Evolutionary conservation across 2,888 invertebrate species (phyloP), one percentile per base, ranked within the genome.

Genomic region (Agriotes lineatus): DNA sequence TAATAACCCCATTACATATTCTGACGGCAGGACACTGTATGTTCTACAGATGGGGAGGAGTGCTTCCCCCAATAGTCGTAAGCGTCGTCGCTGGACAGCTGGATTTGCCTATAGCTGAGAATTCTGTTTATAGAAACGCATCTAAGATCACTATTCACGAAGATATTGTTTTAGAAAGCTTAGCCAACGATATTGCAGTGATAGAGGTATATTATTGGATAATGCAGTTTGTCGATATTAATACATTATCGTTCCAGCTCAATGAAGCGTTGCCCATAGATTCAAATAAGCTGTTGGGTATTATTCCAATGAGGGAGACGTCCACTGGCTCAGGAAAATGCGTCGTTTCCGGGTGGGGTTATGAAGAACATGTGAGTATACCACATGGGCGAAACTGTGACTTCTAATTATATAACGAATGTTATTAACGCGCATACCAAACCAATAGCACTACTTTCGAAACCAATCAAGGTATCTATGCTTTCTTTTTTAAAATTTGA

Each of bases 21-120:
- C 30, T 80, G 18, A 78, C 78, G 2, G 80, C 79, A 2, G 80
- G 79, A 0, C 80, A 80, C 68, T 80, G 80, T 44, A 72, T 77
- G 71, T 76, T 59, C 62, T 79, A 78, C 67, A 57, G 58, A 5
- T 79, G 79, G 79, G 79, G 79, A 4, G 79, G 78, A 4, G 9
- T 71, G 12, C 48, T 78, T 14, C 75, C 77, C 1, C 69, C 76
- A 0, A 60, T 74, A 5, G 67, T 72, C 5, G 73, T 78, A 5
- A 75, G 73, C 25, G 71, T 75, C 14, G 75, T 77, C n/a, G 76
- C 70, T 19, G 78, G 78, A 10, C 78, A 78, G 71, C 44, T 70
- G 1, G 57, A 72, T 19, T 63, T 76, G 25, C 63, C 65, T 4
- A 57, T 76, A 14, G 72, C 52, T 9, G 18, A 48, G 6, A 57